Conservation (phyloP, 2,797 vertebrate genomes). For the Gymnoscopelus microlampas region DNA sequence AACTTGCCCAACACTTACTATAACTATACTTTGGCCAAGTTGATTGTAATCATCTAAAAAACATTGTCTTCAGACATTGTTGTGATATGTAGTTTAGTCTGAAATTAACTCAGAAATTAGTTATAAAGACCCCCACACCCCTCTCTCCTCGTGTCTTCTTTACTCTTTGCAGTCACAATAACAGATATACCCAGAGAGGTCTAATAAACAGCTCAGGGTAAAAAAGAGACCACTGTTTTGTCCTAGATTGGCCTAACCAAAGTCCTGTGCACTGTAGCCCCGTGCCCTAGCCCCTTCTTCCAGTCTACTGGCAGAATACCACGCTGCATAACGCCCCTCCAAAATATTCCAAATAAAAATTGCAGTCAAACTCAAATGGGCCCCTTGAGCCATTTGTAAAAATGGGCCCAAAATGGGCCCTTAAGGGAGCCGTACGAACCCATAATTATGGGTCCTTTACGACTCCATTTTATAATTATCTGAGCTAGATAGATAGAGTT, state of each 20-base stretch:
- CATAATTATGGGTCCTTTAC: no score
- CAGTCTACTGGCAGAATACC: constrained; percentile 30
- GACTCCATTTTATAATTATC: no score
- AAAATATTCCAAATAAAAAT: constrained; percentile 23
- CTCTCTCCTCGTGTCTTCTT: constrained; percentile 10
- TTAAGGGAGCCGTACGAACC: no score
- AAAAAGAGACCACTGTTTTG: constrained; percentile 33
- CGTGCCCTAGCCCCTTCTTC: neutral
- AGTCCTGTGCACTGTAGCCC: constrained; percentile 21
- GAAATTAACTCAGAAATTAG: constrained; percentile 36
- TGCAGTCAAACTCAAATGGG: no score
- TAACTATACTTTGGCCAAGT: no score
- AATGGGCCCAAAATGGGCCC: no score
- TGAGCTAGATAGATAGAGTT: no score
- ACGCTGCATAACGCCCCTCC: constrained; percentile 17
- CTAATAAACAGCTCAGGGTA: constrained; percentile 30
- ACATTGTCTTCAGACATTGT: no score
- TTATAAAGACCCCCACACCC: constrained; percentile 51
- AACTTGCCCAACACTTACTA: no score
- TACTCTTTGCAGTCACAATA: neutral
- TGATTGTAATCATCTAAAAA: no score
- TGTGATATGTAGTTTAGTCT: neutral
- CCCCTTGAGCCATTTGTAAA: no score
- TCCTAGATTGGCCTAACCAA: constrained; percentile 49
- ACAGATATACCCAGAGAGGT: constrained; percentile 6